Base-by-base conservation (phyloP, 2,888 invertebrate species). In the Ceraclea dissimilis region DNA sequence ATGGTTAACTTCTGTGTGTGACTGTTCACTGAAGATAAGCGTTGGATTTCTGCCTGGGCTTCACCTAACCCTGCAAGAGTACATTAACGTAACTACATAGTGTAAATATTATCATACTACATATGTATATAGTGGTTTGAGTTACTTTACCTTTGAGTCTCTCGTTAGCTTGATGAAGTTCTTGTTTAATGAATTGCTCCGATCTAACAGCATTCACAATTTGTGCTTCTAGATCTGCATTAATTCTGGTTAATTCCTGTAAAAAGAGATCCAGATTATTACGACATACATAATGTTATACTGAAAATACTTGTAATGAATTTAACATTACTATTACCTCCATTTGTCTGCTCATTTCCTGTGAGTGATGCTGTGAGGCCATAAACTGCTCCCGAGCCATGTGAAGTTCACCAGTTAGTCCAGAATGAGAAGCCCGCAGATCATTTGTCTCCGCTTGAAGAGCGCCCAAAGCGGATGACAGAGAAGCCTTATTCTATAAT, bases 161-260 rank as follows among this genome's bases (percentile, higher is more conserved):
- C 51, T 61, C 61, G 49, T 58, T 74, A 39, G 66, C 63, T 52
- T 68, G 75, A 18, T 81, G 79, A 49, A 82, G 67, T 50, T 83
- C 82, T 61, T 81, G 79, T 65, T 81, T 80, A 63, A 79, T 78
- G 65, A 68, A 74, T 67, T 79, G 80, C 49, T 75, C 70, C 47
- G 72, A 67, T 57, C 54, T 58, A 52, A 51, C 51, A 18, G 59
- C 57, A 61, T 67, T 65, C 61, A 72, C 70, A 22, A 70, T 67
- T 63, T 79, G 76, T 63, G 76, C 78, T 62, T 83, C 83, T 59
- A 81, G 64, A 53, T 83, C 81, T 31, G 68, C 68, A 64, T 70
- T 75, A 5, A 71, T 71, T 54, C 76, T 75, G 62, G 72, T 75
- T 11, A 79, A 73, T 62, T 83, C 82, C 81, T 82, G 64, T 10